Base-by-base conservation (phyloP, 2,113 vertebrate genomes). In the Aegypius monachus region DNA sequence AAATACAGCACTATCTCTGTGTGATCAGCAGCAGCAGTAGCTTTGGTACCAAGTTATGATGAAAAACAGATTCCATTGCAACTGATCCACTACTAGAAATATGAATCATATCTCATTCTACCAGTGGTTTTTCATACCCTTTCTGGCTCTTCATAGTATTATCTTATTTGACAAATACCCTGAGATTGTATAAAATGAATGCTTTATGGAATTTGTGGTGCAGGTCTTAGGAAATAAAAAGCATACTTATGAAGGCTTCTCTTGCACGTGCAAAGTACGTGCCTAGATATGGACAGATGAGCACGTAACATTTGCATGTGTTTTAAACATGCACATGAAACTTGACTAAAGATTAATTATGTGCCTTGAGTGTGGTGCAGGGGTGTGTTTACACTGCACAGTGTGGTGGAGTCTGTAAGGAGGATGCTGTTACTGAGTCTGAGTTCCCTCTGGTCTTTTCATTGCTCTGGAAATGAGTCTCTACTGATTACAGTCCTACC, bases 31-130 rank as follows among this genome's bases (percentile, higher is more conserved):
- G 75, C 82, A 9, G 19, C 47, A 82, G 77, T 65, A 87, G 82
- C 82, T 97, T 94, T 83, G 50, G 50, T 87, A 94, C 78, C 26
- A 58, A 81, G 63, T 88, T 86, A 45, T 77, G 82, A 97, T 97
- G 90, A 91, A 96, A 97, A 97, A 2, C 94, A 95, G 67, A 94
- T 65, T 82, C 66, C 16, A 16, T 21, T 56, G 91, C 88, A 85
- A 84, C 55, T 38, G 71, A 80, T 85, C 50, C 32, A 16, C 62
- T 95, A 14, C 80, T 62, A 67, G 62, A 81, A 95, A 87, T 85
- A 86, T 58, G 90, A 90, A 92, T 86, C 20, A 0, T 75, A 73
- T 87, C 88, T 86, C 50, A 70, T 90, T 52, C 53, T 72, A 31
- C 48, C 83, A 68, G 47, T 65, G 47, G 8, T 62, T 95, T 96